These are phyloP conservation scores for Phortica magna DNA, from an alignment of 2,888 invertebrate species.

Conservation along the genomic window DNA sequence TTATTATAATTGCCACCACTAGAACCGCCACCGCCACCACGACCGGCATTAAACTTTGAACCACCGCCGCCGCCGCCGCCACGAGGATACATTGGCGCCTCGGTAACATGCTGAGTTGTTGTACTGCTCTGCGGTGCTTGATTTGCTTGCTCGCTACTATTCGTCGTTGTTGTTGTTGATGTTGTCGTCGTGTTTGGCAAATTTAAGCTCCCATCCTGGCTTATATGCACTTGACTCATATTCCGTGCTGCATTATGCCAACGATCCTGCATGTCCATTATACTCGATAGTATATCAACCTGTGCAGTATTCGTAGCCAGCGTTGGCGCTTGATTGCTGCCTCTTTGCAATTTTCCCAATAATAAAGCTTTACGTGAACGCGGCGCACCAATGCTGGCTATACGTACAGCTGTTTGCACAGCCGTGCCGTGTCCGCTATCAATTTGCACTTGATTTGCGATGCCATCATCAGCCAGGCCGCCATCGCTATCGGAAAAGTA, in stretches of 20 bases:
- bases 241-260: slow-evolving; percentile 83
- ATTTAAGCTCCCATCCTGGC: slow-evolving; percentile 81
- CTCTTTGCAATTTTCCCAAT: slow-evolving; percentile 53
- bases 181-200: slow-evolving; percentile 73
- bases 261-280: slow-evolving; percentile 84
- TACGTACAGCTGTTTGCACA: slow-evolving; percentile 74
- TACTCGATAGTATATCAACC: slow-evolving; percentile 83
- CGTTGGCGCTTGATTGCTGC: slow-evolving; percentile 18
- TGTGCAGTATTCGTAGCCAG: slow-evolving; percentile 69
- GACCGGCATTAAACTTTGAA: slow-evolving; percentile 74
- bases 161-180: too few species aligned
- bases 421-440: slow-evolving; percentile 78
- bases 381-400: slow-evolving; percentile 64
- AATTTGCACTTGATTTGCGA: slow-evolving; percentile 72
- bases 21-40: slow-evolving; percentile 74
- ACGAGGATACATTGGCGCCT: slow-evolving; percentile 84
- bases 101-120: slow-evolving; percentile 61
- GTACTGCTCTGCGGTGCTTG: slow-evolving; percentile 25
- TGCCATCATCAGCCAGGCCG: slow-evolving; percentile 58
- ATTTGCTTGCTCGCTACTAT: background rate
- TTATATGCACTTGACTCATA: slow-evolving; percentile 79
- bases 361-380: slow-evolving; percentile 71
- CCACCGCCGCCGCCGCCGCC: slow-evolving; percentile 79
- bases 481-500: slow-evolving; percentile 82
- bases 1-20: slow-evolving; percentile 65